A percentile compares a stretch with the other conserved stretches of the same genome.
These are phyloP conservation scores for Neoarius graeffei DNA, from an alignment of 2,113 vertebrate genomes.

Conservation along the genomic window DNA sequence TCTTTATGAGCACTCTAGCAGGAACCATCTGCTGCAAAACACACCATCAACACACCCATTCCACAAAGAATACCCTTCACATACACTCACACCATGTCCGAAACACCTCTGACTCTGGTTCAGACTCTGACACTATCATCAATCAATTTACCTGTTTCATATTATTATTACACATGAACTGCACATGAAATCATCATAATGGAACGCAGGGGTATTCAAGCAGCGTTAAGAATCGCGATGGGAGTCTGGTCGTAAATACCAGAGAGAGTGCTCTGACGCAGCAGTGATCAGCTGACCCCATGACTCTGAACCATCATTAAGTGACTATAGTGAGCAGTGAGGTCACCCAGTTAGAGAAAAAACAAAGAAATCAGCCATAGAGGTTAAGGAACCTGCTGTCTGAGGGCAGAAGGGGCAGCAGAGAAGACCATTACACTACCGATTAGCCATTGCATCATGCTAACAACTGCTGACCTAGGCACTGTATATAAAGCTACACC, in stretches of 20 bases:
- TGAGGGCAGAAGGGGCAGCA: not conserved
- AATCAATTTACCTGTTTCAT: not conserved
- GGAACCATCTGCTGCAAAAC: slow-evolving; percentile 38
- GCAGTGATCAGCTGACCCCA: slow-evolving; percentile 27
- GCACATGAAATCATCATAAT: slow-evolving; percentile 37
- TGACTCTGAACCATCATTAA: slow-evolving; percentile 32
- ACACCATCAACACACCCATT: slow-evolving; percentile 24
- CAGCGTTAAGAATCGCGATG: not conserved
- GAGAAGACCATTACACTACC: slow-evolving; percentile 10
- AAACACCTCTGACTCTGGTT: not conserved
- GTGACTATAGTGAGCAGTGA: not conserved
- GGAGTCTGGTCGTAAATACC: slow-evolving; percentile 22
- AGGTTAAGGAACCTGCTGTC: slow-evolving; percentile 27
- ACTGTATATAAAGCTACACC: slow-evolving; percentile 14
- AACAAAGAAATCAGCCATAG: slow-evolving; percentile 20
- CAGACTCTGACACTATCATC: slow-evolving; percentile 16
- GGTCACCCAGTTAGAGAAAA: not conserved
- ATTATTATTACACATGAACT: not conserved
- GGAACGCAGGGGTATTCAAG: slow-evolving; percentile 10
- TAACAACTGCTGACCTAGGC: slow-evolving; percentile 11
- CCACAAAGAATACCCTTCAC: slow-evolving; percentile 16
- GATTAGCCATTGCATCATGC: slow-evolving; percentile 34
- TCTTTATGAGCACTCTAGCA: slow-evolving; percentile 40
- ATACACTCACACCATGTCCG: not conserved
- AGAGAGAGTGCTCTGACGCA: slow-evolving; percentile 3